Evolutionary conservation across 2,113 vertebrate species (phyloP).

Genomic region (Microtus ochrogaster): DNA sequence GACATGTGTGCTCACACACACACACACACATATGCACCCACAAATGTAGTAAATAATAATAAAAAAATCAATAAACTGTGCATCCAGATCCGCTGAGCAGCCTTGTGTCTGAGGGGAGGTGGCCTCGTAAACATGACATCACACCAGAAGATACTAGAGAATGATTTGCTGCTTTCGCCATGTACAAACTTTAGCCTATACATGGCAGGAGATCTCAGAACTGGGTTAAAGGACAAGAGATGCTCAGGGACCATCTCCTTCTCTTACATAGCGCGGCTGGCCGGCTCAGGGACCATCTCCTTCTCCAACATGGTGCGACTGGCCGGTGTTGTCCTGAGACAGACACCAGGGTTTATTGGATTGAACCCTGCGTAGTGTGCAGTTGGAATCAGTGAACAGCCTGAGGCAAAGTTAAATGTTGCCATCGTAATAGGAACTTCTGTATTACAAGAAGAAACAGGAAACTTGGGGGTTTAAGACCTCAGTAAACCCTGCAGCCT

Average conservation of each 20-base stretch:
- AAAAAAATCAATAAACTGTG: no score
- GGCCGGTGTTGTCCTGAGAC: neutral
- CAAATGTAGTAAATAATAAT: no score
- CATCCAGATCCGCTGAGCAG: no score
- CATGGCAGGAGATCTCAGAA: neutral
- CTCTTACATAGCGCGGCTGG: neutral
- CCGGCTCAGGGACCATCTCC: neutral
- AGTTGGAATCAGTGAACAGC: neutral
- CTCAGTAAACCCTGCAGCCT: neutral
- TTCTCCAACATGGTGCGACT: neutral
- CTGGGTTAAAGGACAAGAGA: neutral
- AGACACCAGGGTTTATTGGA: neutral
- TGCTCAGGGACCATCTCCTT: neutral
- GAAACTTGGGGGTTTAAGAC: slow-evolving; percentile 6
- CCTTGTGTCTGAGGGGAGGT: neutral
- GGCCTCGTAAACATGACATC: neutral
- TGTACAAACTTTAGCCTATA: neutral
- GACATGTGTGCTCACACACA: neutral
- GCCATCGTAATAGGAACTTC: slow-evolving; percentile 22
- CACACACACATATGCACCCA: neutral
- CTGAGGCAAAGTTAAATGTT: slow-evolving; percentile 41
- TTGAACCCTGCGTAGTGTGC: neutral
- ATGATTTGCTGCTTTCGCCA: neutral
- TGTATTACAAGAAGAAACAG: slow-evolving; percentile 5
- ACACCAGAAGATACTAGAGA: slow-evolving; percentile 5